These are phyloP conservation scores for Sinosuthora webbiana DNA, from an alignment of 2,113 vertebrate genomes.

Conservation along the genomic window DNA sequence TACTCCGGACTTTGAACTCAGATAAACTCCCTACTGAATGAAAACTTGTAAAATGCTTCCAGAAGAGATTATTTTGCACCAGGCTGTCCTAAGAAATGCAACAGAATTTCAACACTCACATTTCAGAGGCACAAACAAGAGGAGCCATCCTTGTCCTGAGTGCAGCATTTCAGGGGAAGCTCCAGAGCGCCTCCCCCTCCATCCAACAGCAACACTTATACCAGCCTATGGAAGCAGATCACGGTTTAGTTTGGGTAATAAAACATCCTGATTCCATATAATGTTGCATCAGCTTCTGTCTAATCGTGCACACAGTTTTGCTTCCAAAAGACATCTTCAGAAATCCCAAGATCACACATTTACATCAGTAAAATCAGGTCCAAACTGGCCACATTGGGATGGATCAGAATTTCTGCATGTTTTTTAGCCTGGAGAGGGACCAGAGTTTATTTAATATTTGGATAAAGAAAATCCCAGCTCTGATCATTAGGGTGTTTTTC, in stretches of 20 bases:
- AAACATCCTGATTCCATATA: neutral
- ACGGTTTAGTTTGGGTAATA: neutral
- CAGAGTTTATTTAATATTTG: neutral
- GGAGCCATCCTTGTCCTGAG: neutral
- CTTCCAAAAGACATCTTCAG: neutral
- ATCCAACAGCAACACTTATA: neutral
- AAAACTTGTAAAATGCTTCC: constrained; percentile 49
- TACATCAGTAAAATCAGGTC: neutral
- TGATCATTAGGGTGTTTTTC: neutral
- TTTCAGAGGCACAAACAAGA: neutral
- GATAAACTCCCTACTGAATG: constrained; percentile 58
- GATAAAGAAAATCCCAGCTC: neutral
- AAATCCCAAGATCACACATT: neutral
- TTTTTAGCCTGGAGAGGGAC: neutral
- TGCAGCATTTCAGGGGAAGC: fast-evolving
- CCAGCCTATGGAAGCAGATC: neutral
- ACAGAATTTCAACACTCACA: constrained; percentile 14
- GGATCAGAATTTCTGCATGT: neutral
- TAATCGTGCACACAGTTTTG: neutral
- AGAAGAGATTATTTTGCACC: constrained; percentile 42
- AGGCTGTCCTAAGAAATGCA: constrained; percentile 29
- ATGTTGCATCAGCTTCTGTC: neutral
- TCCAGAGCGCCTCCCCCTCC: neutral
- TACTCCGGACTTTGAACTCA: constrained; percentile 56
- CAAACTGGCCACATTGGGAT: neutral